Percentiles rank a stretch among this genome's conserved stretches.
Evolutionary conservation across 1,140 invertebrate species (phyloP).

Genomic region (Rhopalosiphum padi): DNA sequence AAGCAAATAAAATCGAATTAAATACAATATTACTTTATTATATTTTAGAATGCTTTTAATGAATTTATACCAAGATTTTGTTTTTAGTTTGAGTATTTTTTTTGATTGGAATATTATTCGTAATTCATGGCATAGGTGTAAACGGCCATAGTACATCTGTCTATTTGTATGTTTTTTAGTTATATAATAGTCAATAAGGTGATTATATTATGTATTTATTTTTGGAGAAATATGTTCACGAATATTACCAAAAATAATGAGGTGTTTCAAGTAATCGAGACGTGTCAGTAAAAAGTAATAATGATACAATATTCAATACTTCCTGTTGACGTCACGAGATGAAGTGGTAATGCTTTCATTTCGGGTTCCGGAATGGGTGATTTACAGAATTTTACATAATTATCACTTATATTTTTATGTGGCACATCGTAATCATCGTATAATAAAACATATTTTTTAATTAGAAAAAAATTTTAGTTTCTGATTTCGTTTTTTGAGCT

Average conservation of each 20-base stretch:
- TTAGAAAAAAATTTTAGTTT: not conserved
- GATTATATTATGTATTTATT: not conserved
- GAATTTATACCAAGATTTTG: not conserved
- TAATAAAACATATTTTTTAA: not conserved
- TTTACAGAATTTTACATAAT: not conserved
- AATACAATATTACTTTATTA: not conserved
- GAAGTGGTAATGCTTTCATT: not conserved
- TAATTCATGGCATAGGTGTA: not conserved
- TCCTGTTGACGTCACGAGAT: not conserved
- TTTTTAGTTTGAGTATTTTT: not conserved
- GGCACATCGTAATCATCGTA: not conserved
- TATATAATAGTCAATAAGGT: not conserved
- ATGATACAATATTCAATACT: slow-evolving; percentile 7
- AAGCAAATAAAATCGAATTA: not conserved
- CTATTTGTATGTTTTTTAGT: not conserved
- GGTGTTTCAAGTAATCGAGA: not conserved
- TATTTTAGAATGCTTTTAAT: not conserved
- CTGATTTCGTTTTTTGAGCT: not conserved
- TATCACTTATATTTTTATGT: not conserved
- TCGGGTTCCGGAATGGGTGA: not conserved
- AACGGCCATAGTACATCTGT: not conserved
- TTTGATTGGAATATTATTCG: not conserved
- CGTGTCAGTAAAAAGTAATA: not conserved
- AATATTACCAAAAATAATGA: not conserved
- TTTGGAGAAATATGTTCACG: not conserved